Base-by-base conservation (phyloP, 2,888 invertebrate species). In the Sinotaia quadrata region DNA sequence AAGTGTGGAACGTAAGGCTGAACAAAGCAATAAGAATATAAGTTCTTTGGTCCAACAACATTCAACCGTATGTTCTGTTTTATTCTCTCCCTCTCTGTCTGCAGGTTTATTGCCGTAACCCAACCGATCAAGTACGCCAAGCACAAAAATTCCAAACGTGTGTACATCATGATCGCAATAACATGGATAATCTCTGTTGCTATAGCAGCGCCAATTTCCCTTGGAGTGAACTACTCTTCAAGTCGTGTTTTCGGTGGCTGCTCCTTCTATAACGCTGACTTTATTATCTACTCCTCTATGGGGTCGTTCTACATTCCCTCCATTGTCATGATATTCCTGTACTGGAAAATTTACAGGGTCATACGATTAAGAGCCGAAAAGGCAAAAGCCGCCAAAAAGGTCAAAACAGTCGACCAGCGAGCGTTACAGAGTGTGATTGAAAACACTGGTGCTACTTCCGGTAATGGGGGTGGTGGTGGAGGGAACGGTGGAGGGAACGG, bases 251-350 rank as follows among this genome's bases (percentile, higher is more conserved):
- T 93, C 75, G 93, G 94, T 87, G 92, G 93, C 47, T 99, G 99
- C 90, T 92, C 95, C 81, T 98, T 99, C 91, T 97, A 97, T 90
- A 98, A 97, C 90, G 94, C 96, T 79, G 95, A 97, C 90, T 99
- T 98, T 89, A 95, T 98, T 87, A 94, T 99, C 86, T 97, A 96
- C 90, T 98, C 98, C 18, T 98, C 98, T 66, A 91, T 99, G 80
- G 95, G 96, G 78, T 98, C 98, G 84, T 99, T 99, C 92, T 99
- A 97, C 90, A 97, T 99, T 85, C 99, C 99, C 95, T 98, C 85
- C 88, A 93, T 97, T 87, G 95, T 98, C 87, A 98, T 99, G 97
- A 95, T 98, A 89, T 95, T 95, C 89, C 93, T 98, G 70, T 98
- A 98, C 90, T 97, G 95, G 91, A 94, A 93, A 90, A 98, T 99